Conservation (phyloP, 2,113 vertebrate species). For the Odontophorus gujanensis region DNA sequence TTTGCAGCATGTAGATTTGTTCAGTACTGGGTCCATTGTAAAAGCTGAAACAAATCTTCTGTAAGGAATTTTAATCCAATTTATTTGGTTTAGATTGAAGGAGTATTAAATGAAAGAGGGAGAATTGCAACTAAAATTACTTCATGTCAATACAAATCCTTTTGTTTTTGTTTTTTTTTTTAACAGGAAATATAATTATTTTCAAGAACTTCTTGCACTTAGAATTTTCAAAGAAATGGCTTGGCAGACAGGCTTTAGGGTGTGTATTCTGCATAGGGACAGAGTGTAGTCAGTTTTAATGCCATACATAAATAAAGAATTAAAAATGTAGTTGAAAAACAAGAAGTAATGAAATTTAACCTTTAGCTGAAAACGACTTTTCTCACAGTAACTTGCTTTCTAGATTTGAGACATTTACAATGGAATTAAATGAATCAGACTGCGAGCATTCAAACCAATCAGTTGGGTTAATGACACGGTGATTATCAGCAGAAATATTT, state of each 20-base stretch:
- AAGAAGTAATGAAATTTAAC: not conserved
- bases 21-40: accelerated
- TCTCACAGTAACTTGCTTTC: not conserved
- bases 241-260: not conserved
- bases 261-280: not conserved
- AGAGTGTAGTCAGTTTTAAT: not conserved
- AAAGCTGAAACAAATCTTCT: not conserved
- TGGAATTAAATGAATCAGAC: not conserved
- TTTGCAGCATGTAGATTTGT: not conserved
- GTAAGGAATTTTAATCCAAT: not conserved
- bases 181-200: not conserved
- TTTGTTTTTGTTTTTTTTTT: not conserved
- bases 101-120: not conserved
- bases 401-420: not conserved
- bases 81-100: not conserved
- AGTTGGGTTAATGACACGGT: not conserved
- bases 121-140: not conserved
- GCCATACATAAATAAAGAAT: not conserved
- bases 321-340: not conserved
- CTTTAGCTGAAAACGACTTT: not conserved
- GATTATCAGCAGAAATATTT: not conserved
- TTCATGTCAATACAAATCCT: not conserved
- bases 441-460: not conserved
- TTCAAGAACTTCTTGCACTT: not conserved
- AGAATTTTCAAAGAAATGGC: not conserved